phyloP scores from a whole-genome alignment of 2,113 vertebrate genomes.

The Sinocyclocheilus anophthalmus region DNA sequence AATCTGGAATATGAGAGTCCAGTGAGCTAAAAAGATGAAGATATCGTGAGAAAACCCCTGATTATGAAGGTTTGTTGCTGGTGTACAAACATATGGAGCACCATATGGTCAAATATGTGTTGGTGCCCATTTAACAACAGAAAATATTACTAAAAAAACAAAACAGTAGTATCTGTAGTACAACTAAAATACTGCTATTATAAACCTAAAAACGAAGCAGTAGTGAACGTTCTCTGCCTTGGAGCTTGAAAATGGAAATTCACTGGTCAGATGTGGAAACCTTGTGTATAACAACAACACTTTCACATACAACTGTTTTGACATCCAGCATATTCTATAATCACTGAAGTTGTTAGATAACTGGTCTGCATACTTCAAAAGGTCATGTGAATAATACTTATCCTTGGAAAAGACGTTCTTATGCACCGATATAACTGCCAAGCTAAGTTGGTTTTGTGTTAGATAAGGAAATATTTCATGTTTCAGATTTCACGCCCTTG shows the following conservation, averaged over 20 bases:
- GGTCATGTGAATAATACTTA: not conserved
- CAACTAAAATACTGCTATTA: not conserved
- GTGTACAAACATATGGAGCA: constrained; percentile 16
- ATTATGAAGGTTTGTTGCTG: not conserved
- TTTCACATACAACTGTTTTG: not conserved
- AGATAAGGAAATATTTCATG: not conserved
- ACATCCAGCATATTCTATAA: not conserved
- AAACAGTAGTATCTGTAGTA: not conserved
- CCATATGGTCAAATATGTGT: not conserved
- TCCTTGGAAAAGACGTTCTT: not conserved
- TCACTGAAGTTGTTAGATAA: not conserved
- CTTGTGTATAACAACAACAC: not conserved
- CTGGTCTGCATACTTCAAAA: not conserved
- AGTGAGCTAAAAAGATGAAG: not conserved
- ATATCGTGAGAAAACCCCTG: not conserved
- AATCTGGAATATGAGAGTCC: not conserved
- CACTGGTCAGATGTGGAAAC: not conserved
- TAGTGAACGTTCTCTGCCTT: not conserved
- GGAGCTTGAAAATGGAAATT: not conserved
- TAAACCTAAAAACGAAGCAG: not conserved
- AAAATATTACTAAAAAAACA: not conserved
- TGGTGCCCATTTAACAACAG: not conserved
- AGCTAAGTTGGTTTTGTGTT: not conserved
- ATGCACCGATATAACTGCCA: not conserved
- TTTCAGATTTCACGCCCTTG: not conserved